These are phyloP conservation scores for Gadus macrocephalus DNA, from an alignment of 2,113 vertebrate genomes.

Conservation along the genomic window DNA sequence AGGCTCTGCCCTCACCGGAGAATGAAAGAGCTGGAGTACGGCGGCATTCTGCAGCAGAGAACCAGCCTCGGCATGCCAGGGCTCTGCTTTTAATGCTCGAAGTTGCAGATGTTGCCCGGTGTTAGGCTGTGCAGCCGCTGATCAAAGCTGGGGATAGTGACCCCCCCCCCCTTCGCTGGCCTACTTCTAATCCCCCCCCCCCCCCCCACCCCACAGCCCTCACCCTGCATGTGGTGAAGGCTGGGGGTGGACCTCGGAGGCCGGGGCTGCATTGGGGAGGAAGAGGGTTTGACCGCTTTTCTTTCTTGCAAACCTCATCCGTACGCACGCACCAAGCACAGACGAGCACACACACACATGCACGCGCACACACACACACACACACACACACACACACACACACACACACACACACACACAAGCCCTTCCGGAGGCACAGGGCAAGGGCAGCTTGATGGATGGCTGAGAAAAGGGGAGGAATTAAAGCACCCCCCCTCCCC, in stretches of 20 bases:
- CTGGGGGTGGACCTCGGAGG: conserved; percentile 32
- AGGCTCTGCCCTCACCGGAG: conserved; percentile 29
- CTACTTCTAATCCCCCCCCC: conserved; percentile 53
- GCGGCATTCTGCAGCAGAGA: conserved; percentile 12
- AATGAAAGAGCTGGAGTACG: conserved; percentile 47
- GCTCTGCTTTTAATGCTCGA: conserved; percentile 58
- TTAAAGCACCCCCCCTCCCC: conserved; percentile 17
- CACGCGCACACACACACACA: too few relatives aligned
- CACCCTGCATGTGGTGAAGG: conserved; percentile 33
- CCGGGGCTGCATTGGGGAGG: conserved; percentile 7
- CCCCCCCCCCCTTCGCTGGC: conserved; percentile 54
- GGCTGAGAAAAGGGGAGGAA: conserved; percentile 33
- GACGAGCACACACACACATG: too few relatives aligned
- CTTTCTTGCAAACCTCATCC: too few relatives aligned
- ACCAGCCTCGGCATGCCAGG: conserved; percentile 32
- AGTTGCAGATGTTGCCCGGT: conserved; percentile 66
- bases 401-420: too few relatives aligned
- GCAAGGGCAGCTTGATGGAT: conserved; percentile 42
- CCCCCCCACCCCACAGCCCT: background rate
- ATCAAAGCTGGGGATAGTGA: conserved; percentile 65
- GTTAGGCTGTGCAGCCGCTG: conserved; percentile 59
- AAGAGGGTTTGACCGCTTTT: too few relatives aligned
- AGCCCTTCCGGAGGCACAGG: conserved; percentile 2
- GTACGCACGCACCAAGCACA: too few relatives aligned
- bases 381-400: too few relatives aligned